These are phyloP conservation scores for Arrhamphus sclerolepis DNA, from an alignment of 2,797 vertebrate species.

Conservation along the genomic window DNA sequence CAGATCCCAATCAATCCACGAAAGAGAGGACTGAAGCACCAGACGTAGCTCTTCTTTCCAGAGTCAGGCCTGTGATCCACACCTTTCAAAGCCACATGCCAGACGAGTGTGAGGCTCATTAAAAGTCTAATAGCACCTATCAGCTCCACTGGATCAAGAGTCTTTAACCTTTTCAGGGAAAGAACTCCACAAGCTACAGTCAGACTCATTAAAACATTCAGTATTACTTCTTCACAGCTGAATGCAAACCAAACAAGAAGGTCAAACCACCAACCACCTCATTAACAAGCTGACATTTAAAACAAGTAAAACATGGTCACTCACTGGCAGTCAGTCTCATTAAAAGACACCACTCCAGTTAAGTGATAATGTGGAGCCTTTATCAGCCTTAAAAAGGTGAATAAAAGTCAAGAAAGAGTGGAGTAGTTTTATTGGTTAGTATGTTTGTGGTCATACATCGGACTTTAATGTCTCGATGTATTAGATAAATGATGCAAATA, in stretches of 20 bases:
- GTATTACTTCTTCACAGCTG: slow-evolving; percentile 32
- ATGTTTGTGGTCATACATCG: too few species aligned
- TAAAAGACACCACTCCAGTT: slow-evolving; percentile 25
- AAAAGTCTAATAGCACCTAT: slow-evolving; percentile 21
- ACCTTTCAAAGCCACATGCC: neutral
- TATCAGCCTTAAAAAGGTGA: too few species aligned
- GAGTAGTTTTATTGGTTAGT: too few species aligned
- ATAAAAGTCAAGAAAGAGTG: too few species aligned
- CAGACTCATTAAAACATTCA: slow-evolving; percentile 46
- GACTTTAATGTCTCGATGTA: too few species aligned
- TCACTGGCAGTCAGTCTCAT: slow-evolving; percentile 25
- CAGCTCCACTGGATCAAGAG: slow-evolving; percentile 23
- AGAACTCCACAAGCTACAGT: slow-evolving; percentile 25
- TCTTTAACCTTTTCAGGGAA: slow-evolving; percentile 29
- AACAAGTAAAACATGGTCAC: neutral
- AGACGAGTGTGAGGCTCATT: slow-evolving; percentile 23
- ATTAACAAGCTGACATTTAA: slow-evolving; percentile 53
- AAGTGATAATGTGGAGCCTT: neutral
- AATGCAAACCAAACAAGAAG: slow-evolving; percentile 49
- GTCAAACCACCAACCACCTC: slow-evolving; percentile 50
- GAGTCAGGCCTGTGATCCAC: neutral
- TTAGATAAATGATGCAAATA: too few species aligned
- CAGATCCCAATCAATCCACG: neutral
- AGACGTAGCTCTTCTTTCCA: neutral
- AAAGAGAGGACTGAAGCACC: neutral